Base-by-base conservation (phyloP, 2,888 invertebrate species). In the Odontomyia ornata region DNA sequence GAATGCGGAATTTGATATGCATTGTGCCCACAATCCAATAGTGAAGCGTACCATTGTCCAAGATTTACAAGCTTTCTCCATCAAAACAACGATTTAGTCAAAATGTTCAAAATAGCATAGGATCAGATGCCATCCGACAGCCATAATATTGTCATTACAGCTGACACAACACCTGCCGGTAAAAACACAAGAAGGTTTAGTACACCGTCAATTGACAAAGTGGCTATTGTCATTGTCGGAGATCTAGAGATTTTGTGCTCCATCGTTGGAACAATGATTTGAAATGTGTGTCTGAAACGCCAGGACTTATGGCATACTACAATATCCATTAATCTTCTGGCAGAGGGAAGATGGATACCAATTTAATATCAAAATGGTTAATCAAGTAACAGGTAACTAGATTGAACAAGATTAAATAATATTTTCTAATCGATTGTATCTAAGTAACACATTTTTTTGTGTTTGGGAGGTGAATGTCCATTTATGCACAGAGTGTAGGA, bases 301-400 rank as follows among this genome's bases (percentile, higher is more conserved):
- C 43, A 43, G 13, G 87, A 87, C 79, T 81, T 81, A n/a, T 18
- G 82, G 56, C n/a, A n/a, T n/a, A 77, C 82, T 25, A n/a, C n/a
- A n/a, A n/a, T n/a, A n/a, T n/a, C n/a, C n/a, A n/a, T n/a, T n/a
- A n/a, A n/a, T n/a, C n/a, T 82, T 82, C 79, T 82, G 81, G 79
- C 80, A 80, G 77, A 81, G 81, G 67, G 80, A 82, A 78, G 81
- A 82, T 80, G 81, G 81, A 79, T 81, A 82, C 79, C 75, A 81
- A 71, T 76, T 81, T n/a, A 65, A 65, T n/a, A n/a, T n/a, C n/a
- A n/a, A n/a, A n/a, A n/a, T n/a, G n/a, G n/a, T n/a, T n/a, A n/a
- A n/a, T n/a, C n/a, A n/a, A n/a, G n/a, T n/a, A n/a, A n/a, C n/a
- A n/a, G n/a, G n/a, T n/a, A n/a, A n/a, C n/a, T n/a, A n/a, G n/a